Conservation (phyloP, 2,113 vertebrate species). For the Clarias magur region DNA sequence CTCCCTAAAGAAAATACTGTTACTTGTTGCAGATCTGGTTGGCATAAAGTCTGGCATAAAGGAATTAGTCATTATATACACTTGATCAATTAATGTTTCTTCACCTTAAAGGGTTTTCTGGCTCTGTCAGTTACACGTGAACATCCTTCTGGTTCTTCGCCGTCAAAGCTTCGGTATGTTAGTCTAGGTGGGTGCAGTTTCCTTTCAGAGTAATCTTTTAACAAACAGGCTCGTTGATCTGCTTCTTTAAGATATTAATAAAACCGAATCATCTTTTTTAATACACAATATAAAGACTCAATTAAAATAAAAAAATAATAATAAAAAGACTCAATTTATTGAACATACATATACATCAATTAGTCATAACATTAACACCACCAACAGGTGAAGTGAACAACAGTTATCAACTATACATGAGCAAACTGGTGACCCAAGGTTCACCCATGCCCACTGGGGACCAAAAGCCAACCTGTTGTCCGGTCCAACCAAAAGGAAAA, state of each 20-base stretch:
- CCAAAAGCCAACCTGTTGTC: too few relatives aligned
- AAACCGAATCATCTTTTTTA: background rate
- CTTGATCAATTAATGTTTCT: background rate
- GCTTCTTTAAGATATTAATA: background rate
- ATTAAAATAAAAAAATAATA: too few relatives aligned
- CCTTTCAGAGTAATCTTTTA: slow-evolving; percentile 41
- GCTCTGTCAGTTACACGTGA: slow-evolving; percentile 7
- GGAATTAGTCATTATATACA: background rate
- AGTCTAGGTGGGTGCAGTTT: slow-evolving; percentile 63
- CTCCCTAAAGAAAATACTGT: slow-evolving; percentile 33
- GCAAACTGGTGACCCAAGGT: too few relatives aligned
- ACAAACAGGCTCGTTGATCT: background rate
- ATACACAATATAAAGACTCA: too few relatives aligned
- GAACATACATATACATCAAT: too few relatives aligned
- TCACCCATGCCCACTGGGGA: too few relatives aligned
- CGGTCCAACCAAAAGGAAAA: too few relatives aligned
- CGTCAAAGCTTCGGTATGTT: slow-evolving; percentile 57
- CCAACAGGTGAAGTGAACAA: too few relatives aligned
- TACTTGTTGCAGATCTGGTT: background rate
- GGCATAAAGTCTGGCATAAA: background rate
- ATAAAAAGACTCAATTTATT: background rate
- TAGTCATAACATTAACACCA: too few relatives aligned
- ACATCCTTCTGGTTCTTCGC: slow-evolving; percentile 42
- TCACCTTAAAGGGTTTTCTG: slow-evolving; percentile 14
- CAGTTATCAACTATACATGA: too few relatives aligned